phyloP scores from a whole-genome alignment of 2,113 vertebrate species.

The Charina bottae region DNA sequence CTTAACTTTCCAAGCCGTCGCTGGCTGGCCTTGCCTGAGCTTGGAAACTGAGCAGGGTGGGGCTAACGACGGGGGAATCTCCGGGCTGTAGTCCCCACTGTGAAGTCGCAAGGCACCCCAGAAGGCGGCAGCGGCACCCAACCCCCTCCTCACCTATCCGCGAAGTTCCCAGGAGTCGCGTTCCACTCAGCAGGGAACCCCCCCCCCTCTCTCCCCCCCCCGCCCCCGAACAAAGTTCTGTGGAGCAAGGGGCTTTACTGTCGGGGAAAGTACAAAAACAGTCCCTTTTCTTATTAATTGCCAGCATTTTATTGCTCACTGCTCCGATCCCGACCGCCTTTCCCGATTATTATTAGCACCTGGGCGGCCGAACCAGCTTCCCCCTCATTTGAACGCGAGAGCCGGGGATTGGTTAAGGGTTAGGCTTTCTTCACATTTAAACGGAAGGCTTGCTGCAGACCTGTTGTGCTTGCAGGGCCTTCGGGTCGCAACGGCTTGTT shows the following conservation, averaged over 20 bases:
- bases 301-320: background rate
- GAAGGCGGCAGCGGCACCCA: background rate
- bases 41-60: background rate
- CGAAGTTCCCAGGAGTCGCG: background rate
- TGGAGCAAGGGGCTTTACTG: background rate
- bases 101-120: background rate
- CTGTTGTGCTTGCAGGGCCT: background rate
- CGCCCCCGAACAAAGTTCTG: background rate
- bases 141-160: background rate
- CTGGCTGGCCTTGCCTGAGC: background rate
- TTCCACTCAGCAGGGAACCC: background rate
- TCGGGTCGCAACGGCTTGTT: background rate
- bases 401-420: background rate
- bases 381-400: background rate
- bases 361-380: background rate
- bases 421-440: background rate
- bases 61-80: background rate
- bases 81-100: background rate
- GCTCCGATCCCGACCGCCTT: no score
- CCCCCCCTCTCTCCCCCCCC: background rate
- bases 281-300: background rate
- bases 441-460: background rate
- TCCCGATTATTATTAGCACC: background rate
- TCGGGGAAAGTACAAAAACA: background rate
- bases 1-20: background rate